Percentiles rank a stretch among this genome's conserved stretches.
phyloP scores from a whole-genome alignment of 2,888 invertebrate genomes.

The Lasioglossum vierecki region DNA sequence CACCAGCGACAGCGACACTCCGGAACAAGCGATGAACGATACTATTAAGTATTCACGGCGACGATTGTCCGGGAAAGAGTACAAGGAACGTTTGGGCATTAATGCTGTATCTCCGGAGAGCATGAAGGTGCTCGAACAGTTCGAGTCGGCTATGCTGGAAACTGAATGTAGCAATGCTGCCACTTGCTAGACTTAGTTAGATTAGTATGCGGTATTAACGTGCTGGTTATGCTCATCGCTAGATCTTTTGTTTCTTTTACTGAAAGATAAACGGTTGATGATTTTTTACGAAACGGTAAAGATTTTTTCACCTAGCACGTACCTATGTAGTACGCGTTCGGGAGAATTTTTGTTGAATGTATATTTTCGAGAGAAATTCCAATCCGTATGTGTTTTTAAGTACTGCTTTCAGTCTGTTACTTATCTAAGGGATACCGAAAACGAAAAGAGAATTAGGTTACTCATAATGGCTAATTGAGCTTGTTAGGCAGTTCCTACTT shows the following conservation, averaged over 20 bases:
- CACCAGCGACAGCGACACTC: constrained; percentile 65
- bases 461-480: constrained; percentile 37
- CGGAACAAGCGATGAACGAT: constrained; percentile 60
- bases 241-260: constrained; percentile 29
- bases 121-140: constrained; percentile 76
- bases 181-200: constrained; percentile 74
- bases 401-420: constrained; percentile 46
- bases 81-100: constrained; percentile 68
- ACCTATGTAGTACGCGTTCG: constrained; percentile 14
- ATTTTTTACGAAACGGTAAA: constrained; percentile 21
- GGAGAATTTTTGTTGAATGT: neutral
- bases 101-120: constrained; percentile 74
- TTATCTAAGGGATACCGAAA: constrained; percentile 26
- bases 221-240: constrained; percentile 61
- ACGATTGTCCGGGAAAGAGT: constrained; percentile 51
- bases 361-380: constrained; percentile 16
- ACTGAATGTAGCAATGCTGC: constrained; percentile 71
- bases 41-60: constrained; percentile 43
- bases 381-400: constrained; percentile 33
- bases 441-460: constrained; percentile 36
- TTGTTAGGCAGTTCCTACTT: constrained; percentile 55
- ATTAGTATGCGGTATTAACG: constrained; percentile 52
- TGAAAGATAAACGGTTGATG: constrained; percentile 21
- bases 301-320: constrained; percentile 18
- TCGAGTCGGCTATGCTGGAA: constrained; percentile 75